Conservation (phyloP, 2,797 vertebrate species). For the Spinus olivaceus region DNA sequence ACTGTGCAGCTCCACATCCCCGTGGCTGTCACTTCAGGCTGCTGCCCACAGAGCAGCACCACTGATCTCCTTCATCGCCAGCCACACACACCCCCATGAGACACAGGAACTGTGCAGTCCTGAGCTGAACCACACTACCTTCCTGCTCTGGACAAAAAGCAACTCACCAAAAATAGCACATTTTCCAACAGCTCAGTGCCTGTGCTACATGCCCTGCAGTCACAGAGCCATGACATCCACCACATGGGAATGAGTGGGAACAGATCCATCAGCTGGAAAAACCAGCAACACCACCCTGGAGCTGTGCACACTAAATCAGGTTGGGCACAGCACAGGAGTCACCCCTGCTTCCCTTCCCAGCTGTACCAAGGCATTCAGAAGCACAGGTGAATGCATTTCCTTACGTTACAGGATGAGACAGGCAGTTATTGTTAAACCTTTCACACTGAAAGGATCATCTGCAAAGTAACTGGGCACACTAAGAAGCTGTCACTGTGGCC, state of each 20-base stretch:
- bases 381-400: not conserved
- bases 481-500: not conserved
- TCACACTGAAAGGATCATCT: not conserved
- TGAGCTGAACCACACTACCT: not conserved
- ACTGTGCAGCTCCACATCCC: not conserved
- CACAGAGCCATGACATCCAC: not conserved
- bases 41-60: accelerated
- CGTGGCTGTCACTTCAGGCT: not conserved
- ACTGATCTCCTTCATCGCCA: not conserved
- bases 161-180: not conserved
- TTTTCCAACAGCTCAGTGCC: not conserved
- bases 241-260: not conserved
- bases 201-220: not conserved
- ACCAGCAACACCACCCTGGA: not conserved
- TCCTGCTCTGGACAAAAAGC: not conserved
- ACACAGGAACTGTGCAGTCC: not conserved
- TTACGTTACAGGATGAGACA: not conserved
- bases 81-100: accelerated
- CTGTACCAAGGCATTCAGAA: accelerated
- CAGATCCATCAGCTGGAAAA: not conserved
- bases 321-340: not conserved
- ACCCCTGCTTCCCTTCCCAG: not conserved
- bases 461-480: not conserved
- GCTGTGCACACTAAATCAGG: not conserved
- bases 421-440: not conserved